These are phyloP conservation scores for Galago senegalensis DNA, from an alignment of 2,797 vertebrate genomes.

Conservation along the genomic window DNA sequence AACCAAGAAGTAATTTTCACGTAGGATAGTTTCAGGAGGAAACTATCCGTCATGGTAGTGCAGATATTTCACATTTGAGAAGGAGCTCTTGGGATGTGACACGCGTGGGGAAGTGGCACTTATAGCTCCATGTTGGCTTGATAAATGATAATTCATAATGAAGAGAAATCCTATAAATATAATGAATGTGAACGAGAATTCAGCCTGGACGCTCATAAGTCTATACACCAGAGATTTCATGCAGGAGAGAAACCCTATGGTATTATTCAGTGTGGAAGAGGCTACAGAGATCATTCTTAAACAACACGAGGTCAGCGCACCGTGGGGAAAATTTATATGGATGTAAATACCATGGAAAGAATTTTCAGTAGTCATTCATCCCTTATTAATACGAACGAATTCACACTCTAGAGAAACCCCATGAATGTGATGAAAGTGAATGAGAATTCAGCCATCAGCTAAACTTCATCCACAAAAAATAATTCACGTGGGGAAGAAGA, in stretches of 20 bases:
- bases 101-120: not conserved
- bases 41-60: not conserved
- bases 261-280: not conserved
- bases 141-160: not conserved
- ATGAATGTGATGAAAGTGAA: conserved; percentile 16
- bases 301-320: conserved; percentile 54
- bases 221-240: not conserved
- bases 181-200: not conserved
- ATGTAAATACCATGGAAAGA: not conserved
- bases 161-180: not conserved
- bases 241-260: not conserved
- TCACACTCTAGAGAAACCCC: conserved; percentile 56
- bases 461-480: not conserved
- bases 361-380: conserved; percentile 55
- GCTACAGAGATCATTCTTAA: conserved; percentile 31
- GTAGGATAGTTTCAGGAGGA: not conserved
- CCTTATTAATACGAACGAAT: conserved; percentile 38
- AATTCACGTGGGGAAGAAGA: conserved; percentile 26
- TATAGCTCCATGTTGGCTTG: not conserved
- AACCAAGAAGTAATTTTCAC: conserved; percentile 33
- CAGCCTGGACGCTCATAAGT: not conserved
- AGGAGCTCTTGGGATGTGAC: not conserved
- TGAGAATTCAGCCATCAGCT: not conserved
- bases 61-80: not conserved
- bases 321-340: not conserved